Evolutionary conservation across 2,113 vertebrate species (phyloP).

Genomic region (Cichladusa arquata): DNA sequence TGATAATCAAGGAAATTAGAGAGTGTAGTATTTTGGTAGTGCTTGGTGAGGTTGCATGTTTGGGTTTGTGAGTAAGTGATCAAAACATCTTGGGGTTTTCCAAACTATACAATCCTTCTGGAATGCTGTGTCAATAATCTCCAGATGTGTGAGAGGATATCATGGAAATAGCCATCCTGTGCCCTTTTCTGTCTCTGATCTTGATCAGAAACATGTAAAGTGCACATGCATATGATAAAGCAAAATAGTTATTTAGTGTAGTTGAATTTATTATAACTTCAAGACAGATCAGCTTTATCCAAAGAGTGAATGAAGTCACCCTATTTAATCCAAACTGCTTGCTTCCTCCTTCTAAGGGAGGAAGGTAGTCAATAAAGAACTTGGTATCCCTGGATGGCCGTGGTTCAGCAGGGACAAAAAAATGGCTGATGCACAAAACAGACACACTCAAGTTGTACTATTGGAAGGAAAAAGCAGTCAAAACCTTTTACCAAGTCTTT

Average conservation of each 20-base stretch:
- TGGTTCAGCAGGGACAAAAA: neutral
- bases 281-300: neutral
- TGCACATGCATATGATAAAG: neutral
- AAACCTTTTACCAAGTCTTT: neutral
- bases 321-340: neutral
- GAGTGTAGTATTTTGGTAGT: neutral
- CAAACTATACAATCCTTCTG: neutral
- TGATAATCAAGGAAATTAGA: neutral
- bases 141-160: neutral
- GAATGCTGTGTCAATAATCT: neutral
- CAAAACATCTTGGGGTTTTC: neutral
- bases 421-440: neutral
- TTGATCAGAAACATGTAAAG: neutral
- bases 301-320: neutral
- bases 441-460: rapidly evolving
- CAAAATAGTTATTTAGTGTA: neutral
- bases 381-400: neutral
- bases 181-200: neutral
- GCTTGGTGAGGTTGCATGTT: neutral
- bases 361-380: neutral
- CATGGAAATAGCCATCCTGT: neutral
- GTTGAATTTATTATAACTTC: neutral
- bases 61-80: neutral
- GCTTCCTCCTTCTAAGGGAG: neutral
- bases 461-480: neutral